Percentiles rank a stretch among this genome's conserved stretches.
Conservation (phyloP, 2,888 invertebrate species). For the Drosophila hawaiiensis region DNA sequence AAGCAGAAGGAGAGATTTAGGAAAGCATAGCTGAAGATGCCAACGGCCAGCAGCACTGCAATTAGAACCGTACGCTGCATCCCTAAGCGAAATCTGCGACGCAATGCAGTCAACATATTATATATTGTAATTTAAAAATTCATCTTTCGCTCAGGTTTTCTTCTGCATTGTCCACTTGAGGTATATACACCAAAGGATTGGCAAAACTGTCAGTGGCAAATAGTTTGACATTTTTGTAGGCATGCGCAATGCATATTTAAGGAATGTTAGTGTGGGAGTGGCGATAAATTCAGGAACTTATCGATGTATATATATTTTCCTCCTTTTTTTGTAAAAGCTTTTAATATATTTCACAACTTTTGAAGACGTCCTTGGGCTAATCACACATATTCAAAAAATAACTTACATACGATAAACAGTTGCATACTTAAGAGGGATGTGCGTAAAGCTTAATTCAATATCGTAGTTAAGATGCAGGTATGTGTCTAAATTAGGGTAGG, state of each 20-base stretch:
- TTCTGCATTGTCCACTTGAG: slow-evolving; percentile 22
- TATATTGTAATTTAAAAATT: slow-evolving; percentile 23
- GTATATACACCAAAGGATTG: slow-evolving; percentile 35
- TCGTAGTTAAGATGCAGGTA: neutral
- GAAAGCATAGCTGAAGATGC: slow-evolving; percentile 82
- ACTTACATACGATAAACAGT: neutral
- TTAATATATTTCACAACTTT: neutral
- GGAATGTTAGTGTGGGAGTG: slow-evolving; percentile 33
- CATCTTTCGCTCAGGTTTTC: slow-evolving; percentile 36
- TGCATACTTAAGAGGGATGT: neutral
- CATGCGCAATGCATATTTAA: slow-evolving; percentile 55
- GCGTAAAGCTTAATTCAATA: neutral
- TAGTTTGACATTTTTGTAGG: slow-evolving; percentile 29
- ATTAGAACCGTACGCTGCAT: slow-evolving; percentile 81
- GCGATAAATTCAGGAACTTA: slow-evolving; percentile 26
- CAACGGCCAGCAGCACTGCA: slow-evolving; percentile 74
- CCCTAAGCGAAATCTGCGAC: slow-evolving; percentile 81
- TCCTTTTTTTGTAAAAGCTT: neutral
- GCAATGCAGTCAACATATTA: slow-evolving; percentile 82
- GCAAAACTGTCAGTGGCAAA: slow-evolving; percentile 32
- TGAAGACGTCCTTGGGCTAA: neutral
- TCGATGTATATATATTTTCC: slow-evolving; percentile 9
- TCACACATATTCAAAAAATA: neutral
- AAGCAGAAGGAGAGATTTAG: slow-evolving; percentile 84
- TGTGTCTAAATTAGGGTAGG: neutral